Evolutionary conservation across 2,888 invertebrate species (phyloP).

Genomic region (Linnaemya vulpina): DNA sequence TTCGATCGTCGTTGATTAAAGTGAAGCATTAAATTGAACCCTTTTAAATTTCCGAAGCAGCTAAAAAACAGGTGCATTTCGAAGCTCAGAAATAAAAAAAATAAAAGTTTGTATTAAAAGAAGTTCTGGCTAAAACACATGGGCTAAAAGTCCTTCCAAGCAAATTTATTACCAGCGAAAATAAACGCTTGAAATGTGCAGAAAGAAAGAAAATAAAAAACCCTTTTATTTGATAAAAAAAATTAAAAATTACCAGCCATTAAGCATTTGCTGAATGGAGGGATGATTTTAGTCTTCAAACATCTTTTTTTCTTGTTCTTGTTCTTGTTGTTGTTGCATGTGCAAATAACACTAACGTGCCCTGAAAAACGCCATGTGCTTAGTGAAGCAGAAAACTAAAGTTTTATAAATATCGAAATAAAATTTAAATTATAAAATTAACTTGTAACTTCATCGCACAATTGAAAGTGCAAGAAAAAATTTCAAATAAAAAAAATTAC

Average conservation of each 20-base stretch:
- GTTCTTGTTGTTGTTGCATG: background rate
- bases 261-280: constrained; percentile 28
- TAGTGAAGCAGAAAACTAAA: constrained; percentile 60
- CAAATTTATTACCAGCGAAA: constrained; percentile 45
- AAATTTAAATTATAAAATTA: constrained; percentile 31
- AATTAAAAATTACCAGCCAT: constrained; percentile 2
- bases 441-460: background rate
- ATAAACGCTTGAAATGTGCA: constrained; percentile 37
- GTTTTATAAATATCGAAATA: background rate
- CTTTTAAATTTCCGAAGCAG: background rate
- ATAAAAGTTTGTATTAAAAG: constrained; percentile 11
- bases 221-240: constrained; percentile 14
- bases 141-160: constrained; percentile 42
- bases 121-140: constrained; percentile 45
- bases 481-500: background rate
- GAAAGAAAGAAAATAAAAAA: constrained; percentile 15
- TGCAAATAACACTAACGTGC: constrained; percentile 23
- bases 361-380: constrained; percentile 27
- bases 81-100: background rate
- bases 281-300: constrained; percentile 50
- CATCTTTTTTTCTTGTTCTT: constrained; percentile 37
- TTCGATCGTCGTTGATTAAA: constrained; percentile 22
- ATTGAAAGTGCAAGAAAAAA: background rate
- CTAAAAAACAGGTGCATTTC: constrained; percentile 63
- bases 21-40: constrained; percentile 14